A percentile compares a stretch with the other conserved stretches of the same genome.
Conservation (phyloP, 2,888 invertebrate species). For the Polydrusus cervinus region DNA sequence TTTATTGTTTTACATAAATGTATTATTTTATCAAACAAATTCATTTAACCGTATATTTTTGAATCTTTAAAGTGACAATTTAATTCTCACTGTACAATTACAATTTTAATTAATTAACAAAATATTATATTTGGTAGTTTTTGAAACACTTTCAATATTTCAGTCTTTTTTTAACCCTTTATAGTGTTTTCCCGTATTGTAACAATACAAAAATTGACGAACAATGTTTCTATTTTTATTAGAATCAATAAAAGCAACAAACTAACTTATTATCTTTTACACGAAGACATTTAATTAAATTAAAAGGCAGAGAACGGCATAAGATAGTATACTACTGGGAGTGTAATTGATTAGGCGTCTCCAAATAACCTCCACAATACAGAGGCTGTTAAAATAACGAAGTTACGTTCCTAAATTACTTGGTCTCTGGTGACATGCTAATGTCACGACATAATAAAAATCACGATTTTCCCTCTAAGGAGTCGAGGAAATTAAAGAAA, state of each 20-base stretch:
- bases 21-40: too few species aligned
- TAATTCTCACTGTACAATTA: too few species aligned
- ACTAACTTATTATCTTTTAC: conserved; percentile 21
- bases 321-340: conserved; percentile 20
- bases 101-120: too few species aligned
- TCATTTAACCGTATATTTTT: too few species aligned
- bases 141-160: too few species aligned
- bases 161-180: too few species aligned
- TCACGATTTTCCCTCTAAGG: conserved; percentile 9
- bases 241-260: background rate
- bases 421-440: conserved; percentile 28
- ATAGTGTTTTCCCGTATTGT: too few species aligned
- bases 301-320: conserved; percentile 23
- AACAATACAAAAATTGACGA: background rate
- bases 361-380: conserved; percentile 28
- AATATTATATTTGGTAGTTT: too few species aligned
- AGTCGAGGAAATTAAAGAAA: background rate
- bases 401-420: conserved; percentile 25
- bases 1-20: too few species aligned
- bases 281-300: conserved; percentile 24
- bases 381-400: conserved; percentile 27
- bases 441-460: conserved; percentile 22
- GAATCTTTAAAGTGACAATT: too few species aligned
- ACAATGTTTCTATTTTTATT: background rate
- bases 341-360: conserved; percentile 26